A percentile compares a stretch with the other conserved stretches of the same genome.
phyloP scores from a whole-genome alignment of 2,797 vertebrate species.

The Eulemur mongoz region DNA sequence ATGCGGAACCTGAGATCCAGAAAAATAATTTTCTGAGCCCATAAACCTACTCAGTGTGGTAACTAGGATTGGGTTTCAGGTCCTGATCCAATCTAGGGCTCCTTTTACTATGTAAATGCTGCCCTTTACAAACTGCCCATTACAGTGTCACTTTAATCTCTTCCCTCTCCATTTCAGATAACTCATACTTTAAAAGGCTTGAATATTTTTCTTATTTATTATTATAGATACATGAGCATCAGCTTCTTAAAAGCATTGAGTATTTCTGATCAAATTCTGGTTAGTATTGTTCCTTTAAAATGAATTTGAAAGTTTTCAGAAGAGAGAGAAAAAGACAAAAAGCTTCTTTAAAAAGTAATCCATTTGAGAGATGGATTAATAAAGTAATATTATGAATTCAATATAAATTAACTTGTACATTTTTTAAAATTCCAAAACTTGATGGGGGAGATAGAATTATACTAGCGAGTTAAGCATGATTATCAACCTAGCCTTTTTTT shows the following conservation, averaged over 20 bases:
- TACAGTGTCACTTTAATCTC: background rate
- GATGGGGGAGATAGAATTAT: background rate
- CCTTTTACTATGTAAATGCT: background rate
- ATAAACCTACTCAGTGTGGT: background rate
- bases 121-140: background rate
- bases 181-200: background rate
- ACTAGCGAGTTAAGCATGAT: background rate
- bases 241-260: background rate
- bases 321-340: background rate
- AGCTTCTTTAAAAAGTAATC: conserved; percentile 4
- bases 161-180: background rate
- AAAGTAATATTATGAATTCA: conserved; percentile 1
- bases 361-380: background rate
- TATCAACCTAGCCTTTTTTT: background rate
- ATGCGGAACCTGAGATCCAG: background rate
- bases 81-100: background rate
- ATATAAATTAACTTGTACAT: background rate
- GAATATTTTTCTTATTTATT: conserved; percentile 27
- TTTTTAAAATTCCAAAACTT: conserved; percentile 17
- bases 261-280: background rate
- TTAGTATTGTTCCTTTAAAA: conserved; percentile 44
- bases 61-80: background rate
- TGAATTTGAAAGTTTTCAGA: conserved; percentile 14
- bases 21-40: background rate
- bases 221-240: background rate